Conservation (phyloP, 2,113 vertebrate species). For the human region GRCh38 chr15:35759501-35760000, state of each 20-base stretch:
- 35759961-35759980: too few species aligned
- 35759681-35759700: conserved; percentile 5
- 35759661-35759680: neutral
- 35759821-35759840: neutral
- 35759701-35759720: neutral
- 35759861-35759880: too few species aligned
- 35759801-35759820: neutral
- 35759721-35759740: neutral
- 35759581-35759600: conserved; percentile 16
- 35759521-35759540: conserved; percentile 4
- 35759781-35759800: neutral
- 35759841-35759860: neutral
- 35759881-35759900: too few species aligned
- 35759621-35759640: neutral
- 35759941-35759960: too few species aligned
- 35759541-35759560: neutral
- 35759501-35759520: neutral
- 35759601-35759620: neutral
- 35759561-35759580: conserved; percentile 1
- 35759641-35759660: neutral
- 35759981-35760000: too few species aligned
- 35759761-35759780: neutral
- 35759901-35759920: too few species aligned
- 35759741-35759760: neutral
- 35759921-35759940: too few species aligned